Percentiles rank a stretch among this genome's conserved stretches.
phyloP scores from a whole-genome alignment of 2,113 vertebrate species.

The Pygoscelis antarcticus region DNA sequence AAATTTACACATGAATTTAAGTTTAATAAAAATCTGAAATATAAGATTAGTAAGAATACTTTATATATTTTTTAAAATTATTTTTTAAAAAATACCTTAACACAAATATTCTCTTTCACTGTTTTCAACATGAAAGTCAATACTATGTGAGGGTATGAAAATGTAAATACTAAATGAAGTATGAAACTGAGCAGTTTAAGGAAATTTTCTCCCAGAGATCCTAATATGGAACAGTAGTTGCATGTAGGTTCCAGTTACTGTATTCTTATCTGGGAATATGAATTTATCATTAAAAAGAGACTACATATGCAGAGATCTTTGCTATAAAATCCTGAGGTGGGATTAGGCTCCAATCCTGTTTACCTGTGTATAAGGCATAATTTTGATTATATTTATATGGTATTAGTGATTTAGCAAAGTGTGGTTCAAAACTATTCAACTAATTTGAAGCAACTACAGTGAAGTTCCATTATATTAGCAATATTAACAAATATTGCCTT shows the following conservation, averaged over 20 bases:
- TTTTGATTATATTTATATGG: background rate
- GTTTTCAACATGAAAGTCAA: background rate
- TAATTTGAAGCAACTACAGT: background rate
- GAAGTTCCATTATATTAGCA: background rate
- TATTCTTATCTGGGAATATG: background rate
- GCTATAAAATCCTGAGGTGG: background rate
- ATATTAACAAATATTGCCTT: background rate
- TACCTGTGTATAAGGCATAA: background rate
- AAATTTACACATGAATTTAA: background rate
- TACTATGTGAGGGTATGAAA: background rate
- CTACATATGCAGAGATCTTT: background rate
- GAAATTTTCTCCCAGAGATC: background rate
- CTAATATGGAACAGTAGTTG: background rate
- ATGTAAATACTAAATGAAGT: background rate
- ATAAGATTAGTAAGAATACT: background rate
- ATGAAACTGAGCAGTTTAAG: background rate
- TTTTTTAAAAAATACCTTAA: background rate
- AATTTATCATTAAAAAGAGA: background rate
- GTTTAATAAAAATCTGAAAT: background rate
- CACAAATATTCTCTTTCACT: background rate
- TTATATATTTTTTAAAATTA: background rate
- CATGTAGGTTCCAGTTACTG: background rate
- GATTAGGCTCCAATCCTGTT: background rate
- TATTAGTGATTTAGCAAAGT: background rate
- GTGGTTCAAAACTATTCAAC: background rate